Base-by-base conservation (phyloP, 2,888 invertebrate genomes). In the Nipponacmea schrenckii region DNA sequence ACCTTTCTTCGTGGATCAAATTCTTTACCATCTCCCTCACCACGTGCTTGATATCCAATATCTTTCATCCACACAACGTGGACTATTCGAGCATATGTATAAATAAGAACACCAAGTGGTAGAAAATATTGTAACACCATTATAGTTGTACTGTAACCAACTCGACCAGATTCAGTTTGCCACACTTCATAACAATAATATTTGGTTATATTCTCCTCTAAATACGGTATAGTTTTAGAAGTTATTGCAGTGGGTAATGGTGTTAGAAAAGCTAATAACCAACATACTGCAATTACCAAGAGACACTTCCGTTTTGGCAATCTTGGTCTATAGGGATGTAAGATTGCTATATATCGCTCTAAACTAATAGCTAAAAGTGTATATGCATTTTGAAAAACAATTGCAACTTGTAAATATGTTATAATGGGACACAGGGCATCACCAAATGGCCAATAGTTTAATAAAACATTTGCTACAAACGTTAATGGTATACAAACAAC, bases 371-470 rank as follows among this genome's bases (percentile, higher is more conserved):
- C 95, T 44, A 96, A 93, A 83, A 96, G 88, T 0, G 96, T 96
- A 87, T 96, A 96, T 5, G 96, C 95, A 85, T 94, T 94, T 73
- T 96, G 94, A 73, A 90, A 85, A 27, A 90, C 89, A 15, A 68
- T 64, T 15, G 64, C 72, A 0, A 84, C 90, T 88, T 95, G 95
- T 0, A 93, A 92, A 88, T 94, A 95, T 89, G 93, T 94, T 80
- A 96, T 95, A 56, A 94, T 90, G 76, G 94, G 93, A 87, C 96
- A 96, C 89, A 96, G 92, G 63, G 92, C 90, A 24, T 90, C 90
- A 1, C 95, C 96, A 85, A 96, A 96, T 0, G 95, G 95, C 96
- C 96, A 96, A 86, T 94, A 93, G 84, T 84, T 92, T 64, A 95
- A 90, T 79, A 96, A 91, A 67, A 94, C 90, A 82, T 93, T 93